Evolutionary conservation across 2,797 vertebrate species (phyloP).

Genomic region (Molothrus ater): DNA sequence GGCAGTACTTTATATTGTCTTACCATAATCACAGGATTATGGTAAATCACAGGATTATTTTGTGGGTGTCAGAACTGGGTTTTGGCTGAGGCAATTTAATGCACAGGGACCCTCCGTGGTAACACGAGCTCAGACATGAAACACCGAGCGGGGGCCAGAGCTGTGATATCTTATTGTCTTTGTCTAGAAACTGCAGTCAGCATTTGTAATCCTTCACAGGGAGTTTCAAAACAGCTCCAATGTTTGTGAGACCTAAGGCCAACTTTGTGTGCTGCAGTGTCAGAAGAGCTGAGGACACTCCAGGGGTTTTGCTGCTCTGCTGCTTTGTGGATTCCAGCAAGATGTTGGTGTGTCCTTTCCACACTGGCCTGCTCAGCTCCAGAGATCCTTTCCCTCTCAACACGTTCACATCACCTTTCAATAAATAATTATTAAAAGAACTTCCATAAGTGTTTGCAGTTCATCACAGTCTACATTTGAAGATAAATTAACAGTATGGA

Average conservation of each 20-base stretch:
- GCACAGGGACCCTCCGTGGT: background rate
- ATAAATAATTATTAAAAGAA: background rate
- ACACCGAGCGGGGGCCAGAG: background rate
- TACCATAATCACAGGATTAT: background rate
- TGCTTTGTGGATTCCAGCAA: background rate
- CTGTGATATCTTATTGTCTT: background rate
- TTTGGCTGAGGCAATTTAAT: background rate
- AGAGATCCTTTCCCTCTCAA: background rate
- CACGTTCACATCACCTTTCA: background rate
- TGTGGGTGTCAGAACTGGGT: background rate
- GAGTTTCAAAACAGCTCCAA: slow-evolving; percentile 4
- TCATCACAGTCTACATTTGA: background rate
- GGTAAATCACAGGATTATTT: background rate
- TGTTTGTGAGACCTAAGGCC: background rate
- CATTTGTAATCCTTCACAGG: background rate
- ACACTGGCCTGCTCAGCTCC: background rate
- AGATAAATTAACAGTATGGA: background rate
- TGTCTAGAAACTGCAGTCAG: background rate
- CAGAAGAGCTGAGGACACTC: background rate
- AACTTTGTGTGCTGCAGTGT: background rate
- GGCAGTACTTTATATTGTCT: background rate
- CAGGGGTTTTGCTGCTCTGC: background rate
- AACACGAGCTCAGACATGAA: background rate
- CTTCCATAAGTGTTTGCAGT: background rate
- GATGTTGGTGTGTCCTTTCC: background rate